Base-by-base conservation (phyloP, 2,113 vertebrate species). In the Leiothrix lutea region DNA sequence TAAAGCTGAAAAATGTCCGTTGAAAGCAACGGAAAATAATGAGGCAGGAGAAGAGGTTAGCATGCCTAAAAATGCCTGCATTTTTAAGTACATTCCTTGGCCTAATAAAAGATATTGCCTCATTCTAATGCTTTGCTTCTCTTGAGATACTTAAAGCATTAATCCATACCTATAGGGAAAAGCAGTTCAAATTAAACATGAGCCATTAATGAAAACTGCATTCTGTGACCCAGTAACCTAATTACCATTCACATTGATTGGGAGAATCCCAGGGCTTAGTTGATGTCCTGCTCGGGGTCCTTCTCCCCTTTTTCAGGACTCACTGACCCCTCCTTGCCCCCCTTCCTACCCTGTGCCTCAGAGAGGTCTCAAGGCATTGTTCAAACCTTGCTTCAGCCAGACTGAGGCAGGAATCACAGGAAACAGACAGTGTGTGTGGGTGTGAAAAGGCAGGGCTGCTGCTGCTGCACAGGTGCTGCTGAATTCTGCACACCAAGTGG, bases 151-250 rank as follows among this genome's bases (percentile, higher is more conserved):
- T 90, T 94, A 70, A 70, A 80, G 77, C 71, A 86, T 93, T 95
- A 96, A 96, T 90, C 78, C 64, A 45, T 90, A 95, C 64, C 93
- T 93, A 51, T 80, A 71, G 95, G 96, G 96, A 94, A 65, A 84
- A 94, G 91, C 80, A 86, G 51, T 82, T 94, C 75, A 95, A 95
- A 97, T 96, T 92, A 97, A 96, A 95, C 56, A 78, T 71, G 72
- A 95, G 60, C 79, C 88, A 67, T 94, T 95, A 95, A 95, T 83
- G 90, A 95, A 97, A 96, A 78, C 44, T 92, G 79, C 81, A 70
- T 94, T 86, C 92, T 12, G 26, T 92, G 94, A 94, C 90, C 85
- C 82, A 95, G 85, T 96, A 82, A 96, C 96, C 95, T 90, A 94
- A 96, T 96, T 97, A 95, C 72, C 65, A 60, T 84, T 84, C 67